phyloP scores from a whole-genome alignment of 1,140 invertebrate species.

The Pentalonia nigronervosa region DNA sequence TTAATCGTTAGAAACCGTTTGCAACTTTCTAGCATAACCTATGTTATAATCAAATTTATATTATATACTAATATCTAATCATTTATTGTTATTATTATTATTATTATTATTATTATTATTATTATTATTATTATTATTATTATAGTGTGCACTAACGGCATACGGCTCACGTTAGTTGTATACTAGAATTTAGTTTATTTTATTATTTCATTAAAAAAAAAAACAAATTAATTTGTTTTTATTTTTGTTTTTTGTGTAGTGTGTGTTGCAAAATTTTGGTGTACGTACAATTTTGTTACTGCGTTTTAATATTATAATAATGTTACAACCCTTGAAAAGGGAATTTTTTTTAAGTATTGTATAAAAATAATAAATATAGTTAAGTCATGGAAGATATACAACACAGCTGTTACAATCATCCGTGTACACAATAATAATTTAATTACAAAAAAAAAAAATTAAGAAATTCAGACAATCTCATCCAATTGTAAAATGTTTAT shows the following conservation, averaged over 20 bases:
- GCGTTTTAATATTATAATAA: conserved; percentile 56
- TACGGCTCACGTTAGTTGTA: conserved; percentile 57
- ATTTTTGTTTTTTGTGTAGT: conserved; percentile 50
- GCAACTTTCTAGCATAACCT: conserved; percentile 36
- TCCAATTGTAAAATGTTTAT: conserved; percentile 56
- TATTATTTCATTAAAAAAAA: conserved; percentile 35
- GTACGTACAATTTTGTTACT: conserved; percentile 58
- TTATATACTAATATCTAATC: conserved; percentile 42
- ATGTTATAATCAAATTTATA: conserved; percentile 42
- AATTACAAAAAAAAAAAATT: conserved; percentile 51
- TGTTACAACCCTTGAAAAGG: conserved; percentile 36
- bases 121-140: conserved; percentile 8
- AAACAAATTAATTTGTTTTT: conserved; percentile 29
- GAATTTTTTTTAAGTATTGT: conserved; percentile 57
- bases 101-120: conserved; percentile 15
- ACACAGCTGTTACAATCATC: conserved; percentile 56
- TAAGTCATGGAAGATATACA: conserved; percentile 57
- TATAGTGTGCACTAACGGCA: conserved; percentile 55
- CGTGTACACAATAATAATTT: conserved; percentile 56
- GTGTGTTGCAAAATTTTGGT: conserved; percentile 57
- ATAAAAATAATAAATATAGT: conserved; percentile 58
- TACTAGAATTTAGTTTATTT: conserved; percentile 36
- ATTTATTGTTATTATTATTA: conserved; percentile 38
- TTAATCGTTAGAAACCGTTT: conserved; percentile 35
- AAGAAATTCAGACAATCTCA: conserved; percentile 58